Evolutionary conservation across 2,888 invertebrate genomes (phyloP).

Genomic region (Nemurella pictetii): DNA sequence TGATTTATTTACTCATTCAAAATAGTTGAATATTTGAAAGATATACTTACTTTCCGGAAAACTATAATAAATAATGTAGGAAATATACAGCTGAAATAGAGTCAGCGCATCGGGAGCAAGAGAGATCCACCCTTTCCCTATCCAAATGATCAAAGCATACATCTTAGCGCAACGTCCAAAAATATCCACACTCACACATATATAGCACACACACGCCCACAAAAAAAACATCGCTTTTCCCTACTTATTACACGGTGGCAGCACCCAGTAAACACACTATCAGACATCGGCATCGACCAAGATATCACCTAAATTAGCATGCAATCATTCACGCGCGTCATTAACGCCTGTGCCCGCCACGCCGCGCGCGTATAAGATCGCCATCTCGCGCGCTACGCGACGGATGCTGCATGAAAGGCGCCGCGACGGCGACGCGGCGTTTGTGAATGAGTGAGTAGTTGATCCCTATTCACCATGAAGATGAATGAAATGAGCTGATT

Average conservation of each 20-base stretch:
- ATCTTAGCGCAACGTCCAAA: neutral
- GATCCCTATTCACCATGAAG: neutral
- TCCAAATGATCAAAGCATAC: neutral
- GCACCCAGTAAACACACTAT: neutral
- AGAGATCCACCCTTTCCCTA: neutral
- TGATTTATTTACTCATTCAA: neutral
- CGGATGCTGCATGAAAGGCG: neutral
- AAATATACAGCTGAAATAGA: neutral
- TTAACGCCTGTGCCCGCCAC: too few relatives aligned
- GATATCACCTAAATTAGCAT: neutral
- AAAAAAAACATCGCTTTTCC: neutral
- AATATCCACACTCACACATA: neutral
- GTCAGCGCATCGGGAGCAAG: neutral
- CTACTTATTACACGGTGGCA: neutral
- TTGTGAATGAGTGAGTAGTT: conserved; percentile 4
- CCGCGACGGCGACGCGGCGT: neutral
- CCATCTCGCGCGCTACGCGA: neutral
- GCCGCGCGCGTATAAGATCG: neutral
- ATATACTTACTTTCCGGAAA: neutral
- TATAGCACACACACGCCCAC: too few relatives aligned
- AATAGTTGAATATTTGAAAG: neutral
- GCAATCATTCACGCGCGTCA: neutral
- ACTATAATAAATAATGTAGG: neutral
- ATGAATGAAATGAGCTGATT: conserved; percentile 15
- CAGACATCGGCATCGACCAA: neutral